Conservation (phyloP, 2,113 vertebrate genomes). For the Salvator merianae region DNA sequence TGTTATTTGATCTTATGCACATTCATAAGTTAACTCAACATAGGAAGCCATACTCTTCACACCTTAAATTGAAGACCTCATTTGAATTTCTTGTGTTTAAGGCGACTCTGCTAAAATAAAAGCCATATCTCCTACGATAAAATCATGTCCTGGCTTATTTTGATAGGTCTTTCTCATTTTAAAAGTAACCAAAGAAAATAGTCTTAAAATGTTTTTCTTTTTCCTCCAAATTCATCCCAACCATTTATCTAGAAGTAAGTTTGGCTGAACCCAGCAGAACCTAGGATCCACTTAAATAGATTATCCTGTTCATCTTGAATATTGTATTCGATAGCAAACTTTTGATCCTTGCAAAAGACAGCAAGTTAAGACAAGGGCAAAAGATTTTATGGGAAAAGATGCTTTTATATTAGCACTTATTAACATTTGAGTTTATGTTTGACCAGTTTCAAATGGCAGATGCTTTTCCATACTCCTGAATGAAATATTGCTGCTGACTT, state of each 20-base stretch:
- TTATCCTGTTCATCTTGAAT: not conserved
- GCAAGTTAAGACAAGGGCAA: not conserved
- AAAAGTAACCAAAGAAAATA: not conserved
- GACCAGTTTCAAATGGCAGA: not conserved
- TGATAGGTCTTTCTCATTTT: not conserved
- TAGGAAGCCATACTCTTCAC: not conserved
- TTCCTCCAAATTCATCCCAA: not conserved
- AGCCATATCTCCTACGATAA: not conserved
- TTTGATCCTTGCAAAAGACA: not conserved
- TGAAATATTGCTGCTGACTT: not conserved
- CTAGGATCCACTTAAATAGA: too few relatives aligned
- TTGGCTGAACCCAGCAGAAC: too few relatives aligned
- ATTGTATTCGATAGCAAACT: not conserved
- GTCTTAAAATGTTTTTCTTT: not conserved
- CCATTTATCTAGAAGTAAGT: not conserved
- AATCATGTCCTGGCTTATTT: not conserved
- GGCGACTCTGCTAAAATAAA: not conserved
- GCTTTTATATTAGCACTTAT: not conserved
- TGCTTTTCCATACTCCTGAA: not conserved
- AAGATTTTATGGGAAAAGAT: not conserved
- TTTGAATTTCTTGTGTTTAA: not conserved
- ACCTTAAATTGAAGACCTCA: not conserved
- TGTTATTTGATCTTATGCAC: not conserved
- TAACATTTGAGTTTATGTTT: not conserved
- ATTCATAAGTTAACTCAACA: not conserved